A percentile compares a stretch with the other conserved stretches of the same genome.
phyloP scores from a whole-genome alignment of 2,113 vertebrate species.

The Ariopsis seemanni region DNA sequence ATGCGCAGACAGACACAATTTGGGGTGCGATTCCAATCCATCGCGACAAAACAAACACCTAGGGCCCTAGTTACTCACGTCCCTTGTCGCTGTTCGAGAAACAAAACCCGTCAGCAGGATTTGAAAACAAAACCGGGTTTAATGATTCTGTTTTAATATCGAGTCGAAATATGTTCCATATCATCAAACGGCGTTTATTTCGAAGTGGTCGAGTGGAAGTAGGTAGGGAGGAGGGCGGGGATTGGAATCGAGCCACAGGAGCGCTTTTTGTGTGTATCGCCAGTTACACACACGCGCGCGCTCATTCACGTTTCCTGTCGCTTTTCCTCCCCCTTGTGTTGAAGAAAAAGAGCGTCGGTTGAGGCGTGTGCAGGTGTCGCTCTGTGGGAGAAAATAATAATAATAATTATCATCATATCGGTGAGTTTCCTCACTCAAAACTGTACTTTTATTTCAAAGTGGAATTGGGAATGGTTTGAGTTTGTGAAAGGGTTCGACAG shows the following conservation, averaged over 20 bases:
- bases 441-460: too few species aligned
- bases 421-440: not conserved
- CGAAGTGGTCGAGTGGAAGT: not conserved
- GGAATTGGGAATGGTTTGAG: not conserved
- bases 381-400: not conserved
- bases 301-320: constrained; percentile 13
- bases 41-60: too few species aligned
- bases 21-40: too few species aligned
- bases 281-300: not conserved
- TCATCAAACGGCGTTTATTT: not conserved
- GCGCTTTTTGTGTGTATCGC: not conserved
- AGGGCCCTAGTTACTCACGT: too few species aligned
- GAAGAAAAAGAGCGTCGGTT: constrained; percentile 18
- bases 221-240: not conserved
- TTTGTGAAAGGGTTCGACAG: not conserved
- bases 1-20: too few species aligned
- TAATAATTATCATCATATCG: not conserved
- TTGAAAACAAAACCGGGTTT: too few species aligned
- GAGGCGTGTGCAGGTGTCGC: not conserved
- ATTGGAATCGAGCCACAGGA: constrained; percentile 43
- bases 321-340: not conserved
- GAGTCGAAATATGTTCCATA: not conserved
- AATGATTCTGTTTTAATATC: too few species aligned
- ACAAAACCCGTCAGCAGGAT: too few species aligned
- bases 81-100: too few species aligned